Base-by-base conservation (phyloP, 2,113 vertebrate species). In the Dunckerocampus dactyliophorus region DNA sequence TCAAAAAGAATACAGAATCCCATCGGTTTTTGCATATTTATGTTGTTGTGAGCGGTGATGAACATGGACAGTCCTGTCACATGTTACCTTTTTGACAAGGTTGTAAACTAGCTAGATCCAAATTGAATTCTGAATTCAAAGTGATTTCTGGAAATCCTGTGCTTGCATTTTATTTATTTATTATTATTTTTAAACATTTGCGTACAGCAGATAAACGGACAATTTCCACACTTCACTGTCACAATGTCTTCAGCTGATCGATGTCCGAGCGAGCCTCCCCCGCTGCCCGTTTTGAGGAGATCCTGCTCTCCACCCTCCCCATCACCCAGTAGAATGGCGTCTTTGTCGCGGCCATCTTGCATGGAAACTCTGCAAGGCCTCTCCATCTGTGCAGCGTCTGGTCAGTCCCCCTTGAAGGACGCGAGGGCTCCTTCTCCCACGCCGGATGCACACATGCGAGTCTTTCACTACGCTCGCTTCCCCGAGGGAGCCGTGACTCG, bases 351-450 rank as follows among this genome's bases (percentile, higher is more conserved):
- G 65, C 66, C 69, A 69, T 82, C 71, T 74, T 77, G 65, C 58
- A 5, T 20, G 67, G 61, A 66, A 72, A 71, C 65, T 67, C 69
- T 19, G 64, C 42, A 24, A 39, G 69, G 63, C 79, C 58, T 59
- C 62, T 83, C 85, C 82, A 80, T 87, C 83, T 87, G 80, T 75
- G 63, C 76, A 77, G 67, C 65, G 83, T 72, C 61, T 53, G 80
- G 73, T 49, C 75, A 51, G 62, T 69, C 68, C 3, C n/a, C 65
- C 76, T 86, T 68, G 60, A 79, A 45, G 46, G 43, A 68, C 9
- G 28, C 55, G 71, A 66, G 71, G 21, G 57, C 66, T 65, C 60
- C 63, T 37, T 9, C 55, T 0, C 11, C 61, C 64, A 57, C 47
- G 67, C 68, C 77, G 76, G 74, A 66, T 70, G 65, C 31, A 34